A percentile compares a stretch with the other conserved stretches of the same genome.
phyloP scores from a whole-genome alignment of 2,888 invertebrate genomes.

The Aethes cnicana region DNA sequence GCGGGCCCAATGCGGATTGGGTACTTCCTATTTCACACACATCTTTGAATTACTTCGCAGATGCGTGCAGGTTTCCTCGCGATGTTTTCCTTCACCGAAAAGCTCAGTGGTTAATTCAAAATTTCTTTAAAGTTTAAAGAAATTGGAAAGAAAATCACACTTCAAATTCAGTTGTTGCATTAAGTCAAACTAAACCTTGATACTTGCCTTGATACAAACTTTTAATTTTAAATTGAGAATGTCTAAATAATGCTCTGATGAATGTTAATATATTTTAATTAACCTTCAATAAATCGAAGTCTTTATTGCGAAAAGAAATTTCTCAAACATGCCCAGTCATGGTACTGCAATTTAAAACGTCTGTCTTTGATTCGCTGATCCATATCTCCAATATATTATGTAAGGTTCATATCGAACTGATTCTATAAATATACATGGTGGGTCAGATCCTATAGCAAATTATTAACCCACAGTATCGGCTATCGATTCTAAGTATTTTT shows the following conservation, averaged over 20 bases:
- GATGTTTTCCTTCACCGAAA: too few relatives aligned
- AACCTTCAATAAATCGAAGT: conserved; percentile 50
- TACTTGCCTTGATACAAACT: conserved; percentile 7
- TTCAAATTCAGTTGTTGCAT: background rate
- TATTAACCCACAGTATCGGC: too few relatives aligned
- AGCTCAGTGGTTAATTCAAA: too few relatives aligned
- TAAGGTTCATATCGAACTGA: conserved; percentile 38
- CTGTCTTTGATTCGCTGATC: conserved; percentile 55
- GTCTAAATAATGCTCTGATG: conserved; percentile 37
- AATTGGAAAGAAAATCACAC: too few relatives aligned
- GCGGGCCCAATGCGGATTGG: too few relatives aligned
- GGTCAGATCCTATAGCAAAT: too few relatives aligned
- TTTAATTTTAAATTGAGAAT: conserved; percentile 12
- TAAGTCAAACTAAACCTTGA: conserved; percentile 2
- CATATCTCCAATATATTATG: conserved; percentile 59
- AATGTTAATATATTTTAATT: conserved; percentile 45
- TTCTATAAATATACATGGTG: background rate
- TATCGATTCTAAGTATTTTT: too few relatives aligned
- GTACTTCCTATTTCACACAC: too few relatives aligned
- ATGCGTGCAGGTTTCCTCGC: too few relatives aligned
- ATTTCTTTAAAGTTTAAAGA: too few relatives aligned
- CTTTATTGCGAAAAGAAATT: conserved; percentile 64
- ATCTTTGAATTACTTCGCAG: too few relatives aligned
- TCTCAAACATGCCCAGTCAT: conserved; percentile 59
- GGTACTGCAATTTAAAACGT: conserved; percentile 66